phyloP scores from a whole-genome alignment of 2,888 invertebrate genomes.

The Dryococelus australis region DNA sequence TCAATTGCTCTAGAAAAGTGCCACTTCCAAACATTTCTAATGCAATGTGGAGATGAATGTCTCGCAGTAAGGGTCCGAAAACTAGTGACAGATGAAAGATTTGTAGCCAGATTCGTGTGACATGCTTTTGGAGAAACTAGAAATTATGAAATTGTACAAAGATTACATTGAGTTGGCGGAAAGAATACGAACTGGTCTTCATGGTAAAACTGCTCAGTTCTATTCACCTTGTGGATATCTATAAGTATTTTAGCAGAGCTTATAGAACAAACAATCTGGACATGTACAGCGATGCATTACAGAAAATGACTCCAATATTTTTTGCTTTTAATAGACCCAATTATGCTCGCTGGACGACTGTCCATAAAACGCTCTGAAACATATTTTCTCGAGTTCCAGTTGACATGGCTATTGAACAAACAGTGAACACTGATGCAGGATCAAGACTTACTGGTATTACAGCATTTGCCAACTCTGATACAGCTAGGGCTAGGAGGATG shows the following conservation, averaged over 20 bases:
- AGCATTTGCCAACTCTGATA: not conserved
- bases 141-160: not conserved
- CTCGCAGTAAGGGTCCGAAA: conserved; percentile 7
- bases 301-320: conserved; percentile 12
- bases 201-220: conserved; percentile 27
- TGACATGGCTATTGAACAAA: conserved; percentile 22
- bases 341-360: not conserved
- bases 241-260: conserved; percentile 18
- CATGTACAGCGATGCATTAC: not conserved
- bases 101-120: not conserved
- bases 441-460: conserved; percentile 29
- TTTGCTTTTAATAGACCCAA: not conserved
- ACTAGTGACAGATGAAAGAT: conserved; percentile 11
- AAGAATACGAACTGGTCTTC: conserved; percentile 12
- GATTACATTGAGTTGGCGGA: conserved; percentile 8
- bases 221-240: conserved; percentile 25
- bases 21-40: conserved; percentile 16
- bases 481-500: not conserved
- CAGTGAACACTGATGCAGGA: conserved; percentile 19
- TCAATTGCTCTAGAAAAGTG: conserved; percentile 24
- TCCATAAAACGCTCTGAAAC: conserved; percentile 10
- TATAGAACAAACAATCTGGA: conserved; percentile 22
- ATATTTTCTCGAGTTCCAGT: not conserved
- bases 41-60: conserved; percentile 13
- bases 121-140: not conserved